A percentile compares a stretch with the other conserved stretches of the same genome.
These are phyloP conservation scores for Danio aesculapii DNA, from an alignment of 2,797 vertebrate species.

Conservation along the genomic window DNA sequence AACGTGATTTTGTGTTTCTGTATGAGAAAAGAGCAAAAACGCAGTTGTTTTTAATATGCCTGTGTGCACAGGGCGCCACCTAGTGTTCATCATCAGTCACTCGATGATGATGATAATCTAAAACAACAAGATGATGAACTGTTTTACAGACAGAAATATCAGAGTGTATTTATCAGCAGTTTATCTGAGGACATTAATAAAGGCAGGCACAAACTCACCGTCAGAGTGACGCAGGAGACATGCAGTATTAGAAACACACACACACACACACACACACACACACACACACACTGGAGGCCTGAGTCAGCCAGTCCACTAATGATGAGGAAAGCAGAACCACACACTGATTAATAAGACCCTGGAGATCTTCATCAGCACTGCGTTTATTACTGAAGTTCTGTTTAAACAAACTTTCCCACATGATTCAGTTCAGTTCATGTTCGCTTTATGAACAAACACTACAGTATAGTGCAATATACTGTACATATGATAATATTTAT, in stretches of 20 bases:
- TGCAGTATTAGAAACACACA: too few relatives aligned
- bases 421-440: too few relatives aligned
- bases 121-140: neutral
- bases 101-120: too few relatives aligned
- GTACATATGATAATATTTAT: too few relatives aligned
- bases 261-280: constrained; percentile 41
- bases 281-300: constrained; percentile 54
- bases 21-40: too few relatives aligned
- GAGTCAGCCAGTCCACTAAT: constrained; percentile 61
- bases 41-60: neutral
- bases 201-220: neutral
- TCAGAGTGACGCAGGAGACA: neutral
- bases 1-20: too few relatives aligned
- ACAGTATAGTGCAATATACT: too few relatives aligned
- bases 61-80: neutral
- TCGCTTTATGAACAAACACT: too few relatives aligned
- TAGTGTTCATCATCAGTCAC: neutral
- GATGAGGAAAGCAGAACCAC: constrained; percentile 63
- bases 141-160: neutral
- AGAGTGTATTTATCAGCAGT: neutral
- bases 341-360: constrained; percentile 47
- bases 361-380: constrained; percentile 27
- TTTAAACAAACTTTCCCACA: too few relatives aligned
- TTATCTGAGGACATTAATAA: neutral
- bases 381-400: too few relatives aligned